These are phyloP conservation scores for Nettapus auritus DNA, from an alignment of 2,113 vertebrate species.

Conservation along the genomic window DNA sequence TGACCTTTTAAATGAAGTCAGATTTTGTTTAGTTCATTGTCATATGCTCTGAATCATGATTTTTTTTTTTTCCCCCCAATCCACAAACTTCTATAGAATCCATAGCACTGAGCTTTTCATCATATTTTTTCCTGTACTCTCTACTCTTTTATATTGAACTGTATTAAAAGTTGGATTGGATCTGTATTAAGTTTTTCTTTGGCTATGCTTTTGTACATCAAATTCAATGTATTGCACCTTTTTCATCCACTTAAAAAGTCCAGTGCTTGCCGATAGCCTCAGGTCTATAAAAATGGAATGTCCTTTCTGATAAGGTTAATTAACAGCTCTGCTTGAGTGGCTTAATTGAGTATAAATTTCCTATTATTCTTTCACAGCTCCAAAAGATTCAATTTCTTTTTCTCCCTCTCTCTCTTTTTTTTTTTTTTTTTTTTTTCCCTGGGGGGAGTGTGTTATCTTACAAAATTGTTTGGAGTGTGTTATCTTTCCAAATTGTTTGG, in stretches of 20 bases:
- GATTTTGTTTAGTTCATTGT: neutral
- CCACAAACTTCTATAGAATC: neutral
- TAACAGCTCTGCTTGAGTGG: slow-evolving; percentile 67
- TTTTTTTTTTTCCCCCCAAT: neutral
- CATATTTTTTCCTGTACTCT: neutral
- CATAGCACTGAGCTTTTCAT: neutral
- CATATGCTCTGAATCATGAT: neutral
- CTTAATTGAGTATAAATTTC: slow-evolving; percentile 73
- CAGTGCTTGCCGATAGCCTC: slow-evolving; percentile 57
- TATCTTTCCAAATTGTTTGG: neutral
- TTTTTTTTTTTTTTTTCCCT: neutral
- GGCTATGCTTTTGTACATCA: neutral
- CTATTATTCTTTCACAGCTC: slow-evolving; percentile 60
- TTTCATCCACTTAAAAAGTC: slow-evolving; percentile 54
- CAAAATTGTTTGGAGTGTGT: accelerated
- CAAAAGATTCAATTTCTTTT: slow-evolving; percentile 51
- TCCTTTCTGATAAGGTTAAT: slow-evolving; percentile 74
- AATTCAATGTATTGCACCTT: slow-evolving; percentile 45
- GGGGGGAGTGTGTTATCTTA: neutral
- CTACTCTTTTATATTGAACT: neutral
- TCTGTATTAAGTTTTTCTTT: neutral
- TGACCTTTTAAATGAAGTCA: slow-evolving; percentile 7
- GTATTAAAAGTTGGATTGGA: neutral
- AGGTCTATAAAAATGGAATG: slow-evolving; percentile 72
- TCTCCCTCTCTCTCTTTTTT: neutral